These are phyloP conservation scores for Poicephalus meyeri DNA, from an alignment of 2,113 vertebrate genomes.

Conservation along the genomic window DNA sequence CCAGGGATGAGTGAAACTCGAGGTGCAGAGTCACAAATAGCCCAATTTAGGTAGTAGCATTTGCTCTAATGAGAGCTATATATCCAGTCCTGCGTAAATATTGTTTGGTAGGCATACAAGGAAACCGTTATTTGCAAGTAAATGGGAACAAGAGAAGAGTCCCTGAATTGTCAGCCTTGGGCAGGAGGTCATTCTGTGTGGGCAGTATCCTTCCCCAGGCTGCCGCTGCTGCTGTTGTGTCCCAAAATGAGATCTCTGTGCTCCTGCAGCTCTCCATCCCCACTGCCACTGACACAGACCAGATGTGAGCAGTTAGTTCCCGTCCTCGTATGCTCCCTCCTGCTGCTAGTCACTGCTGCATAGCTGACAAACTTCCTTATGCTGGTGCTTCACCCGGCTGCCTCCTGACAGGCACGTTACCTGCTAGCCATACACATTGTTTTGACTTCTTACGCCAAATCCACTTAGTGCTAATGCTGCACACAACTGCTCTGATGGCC, in stretches of 20 bases:
- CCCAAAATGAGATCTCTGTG: background rate
- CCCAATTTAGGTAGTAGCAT: conserved; percentile 73
- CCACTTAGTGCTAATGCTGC: background rate
- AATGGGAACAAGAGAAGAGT: conserved; percentile 51
- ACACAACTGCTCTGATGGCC: background rate
- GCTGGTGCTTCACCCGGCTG: background rate
- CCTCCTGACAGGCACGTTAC: background rate
- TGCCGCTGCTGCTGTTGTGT: fast-evolving
- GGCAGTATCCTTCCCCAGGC: background rate
- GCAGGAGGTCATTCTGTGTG: background rate
- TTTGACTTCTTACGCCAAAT: background rate
- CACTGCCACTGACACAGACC: fast-evolving
- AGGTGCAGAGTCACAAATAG: conserved; percentile 71
- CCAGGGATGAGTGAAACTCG: conserved; percentile 73
- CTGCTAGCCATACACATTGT: background rate
- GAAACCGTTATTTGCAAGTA: conserved; percentile 42
- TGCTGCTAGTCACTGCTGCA: background rate
- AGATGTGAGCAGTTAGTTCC: background rate
- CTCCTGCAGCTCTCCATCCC: background rate
- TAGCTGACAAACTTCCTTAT: background rate
- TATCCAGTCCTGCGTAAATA: conserved; percentile 68
- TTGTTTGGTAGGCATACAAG: conserved; percentile 38
- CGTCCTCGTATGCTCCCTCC: background rate
- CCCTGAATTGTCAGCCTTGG: conserved; percentile 6
- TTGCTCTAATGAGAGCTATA: conserved; percentile 68